phyloP scores from a whole-genome alignment of 2,888 invertebrate species.

The Parascotia fuliginaria region DNA sequence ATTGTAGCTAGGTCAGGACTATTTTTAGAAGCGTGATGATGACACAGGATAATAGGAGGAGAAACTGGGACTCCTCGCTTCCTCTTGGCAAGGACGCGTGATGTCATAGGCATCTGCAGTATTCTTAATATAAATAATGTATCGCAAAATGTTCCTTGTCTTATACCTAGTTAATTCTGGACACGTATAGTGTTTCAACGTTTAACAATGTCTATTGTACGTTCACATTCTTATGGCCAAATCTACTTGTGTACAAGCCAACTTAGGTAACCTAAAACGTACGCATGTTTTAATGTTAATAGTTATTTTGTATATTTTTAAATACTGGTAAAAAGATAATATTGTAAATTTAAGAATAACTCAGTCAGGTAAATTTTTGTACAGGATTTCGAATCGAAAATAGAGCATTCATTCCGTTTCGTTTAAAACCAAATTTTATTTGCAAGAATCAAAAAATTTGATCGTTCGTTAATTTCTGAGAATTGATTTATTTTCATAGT shows the following conservation, averaged over 20 bases:
- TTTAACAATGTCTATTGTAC: conserved; percentile 57
- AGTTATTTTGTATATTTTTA: neutral
- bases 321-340: too few relatives aligned
- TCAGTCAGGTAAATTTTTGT: too few relatives aligned
- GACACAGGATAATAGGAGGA: conserved; percentile 78
- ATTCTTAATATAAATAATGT: conserved; percentile 67
- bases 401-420: too few relatives aligned
- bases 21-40: conserved; percentile 72
- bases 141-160: conserved; percentile 55
- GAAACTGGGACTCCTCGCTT: conserved; percentile 75
- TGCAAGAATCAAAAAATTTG: too few relatives aligned
- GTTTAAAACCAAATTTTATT: too few relatives aligned
- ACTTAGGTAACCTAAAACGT: conserved; percentile 35
- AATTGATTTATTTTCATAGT: too few relatives aligned
- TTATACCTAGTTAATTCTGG: conserved; percentile 60
- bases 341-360: too few relatives aligned
- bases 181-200: conserved; percentile 67
- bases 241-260: conserved; percentile 35
- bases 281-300: conserved; percentile 9
- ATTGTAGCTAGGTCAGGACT: conserved; percentile 52
- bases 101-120: conserved; percentile 71
- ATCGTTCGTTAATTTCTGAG: too few relatives aligned
- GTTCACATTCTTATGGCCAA: conserved; percentile 37
- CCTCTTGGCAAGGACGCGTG: conserved; percentile 80
- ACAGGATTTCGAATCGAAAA: too few relatives aligned